A percentile compares a stretch with the other conserved stretches of the same genome.
These are phyloP conservation scores for Aselliscus stoliczkanus DNA, from an alignment of 2,797 vertebrate genomes.

Conservation along the genomic window DNA sequence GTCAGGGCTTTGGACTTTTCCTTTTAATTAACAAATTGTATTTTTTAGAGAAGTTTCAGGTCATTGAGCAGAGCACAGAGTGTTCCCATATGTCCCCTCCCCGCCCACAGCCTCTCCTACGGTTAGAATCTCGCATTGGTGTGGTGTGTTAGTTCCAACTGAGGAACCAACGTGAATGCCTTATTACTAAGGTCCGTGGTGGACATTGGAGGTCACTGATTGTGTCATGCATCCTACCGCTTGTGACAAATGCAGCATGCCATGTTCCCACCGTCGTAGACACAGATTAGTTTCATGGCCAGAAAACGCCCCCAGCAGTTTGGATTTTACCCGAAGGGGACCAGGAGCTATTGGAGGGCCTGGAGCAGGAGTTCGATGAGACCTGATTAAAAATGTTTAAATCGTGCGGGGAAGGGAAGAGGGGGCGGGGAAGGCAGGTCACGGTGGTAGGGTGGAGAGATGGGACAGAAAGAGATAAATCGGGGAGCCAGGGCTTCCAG, in stretches of 20 bases:
- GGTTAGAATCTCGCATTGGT: too few relatives aligned
- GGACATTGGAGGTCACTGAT: rapidly evolving
- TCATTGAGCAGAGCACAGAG: neutral
- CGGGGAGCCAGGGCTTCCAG: rapidly evolving
- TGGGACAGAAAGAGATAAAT: rapidly evolving
- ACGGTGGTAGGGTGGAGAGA: neutral
- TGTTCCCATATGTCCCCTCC: rapidly evolving
- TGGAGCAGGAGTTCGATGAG: neutral
- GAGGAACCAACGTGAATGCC: rapidly evolving
- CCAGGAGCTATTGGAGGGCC: neutral
- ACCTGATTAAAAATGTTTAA: neutral
- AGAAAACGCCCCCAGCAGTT: neutral
- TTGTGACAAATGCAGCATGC: neutral
- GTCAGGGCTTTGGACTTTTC: neutral
- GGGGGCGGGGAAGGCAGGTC: rapidly evolving
- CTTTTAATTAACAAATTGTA: neutral
- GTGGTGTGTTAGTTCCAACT: rapidly evolving
- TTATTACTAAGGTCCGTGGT: rapidly evolving
- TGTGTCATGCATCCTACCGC: rapidly evolving
- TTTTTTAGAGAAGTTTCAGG: neutral
- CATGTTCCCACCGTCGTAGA: neutral
- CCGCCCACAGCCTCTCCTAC: too few relatives aligned
- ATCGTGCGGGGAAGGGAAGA: rapidly evolving
- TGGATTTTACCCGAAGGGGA: neutral
- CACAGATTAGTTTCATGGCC: rapidly evolving